These are phyloP conservation scores for Xestia ashworthii DNA, from an alignment of 2,888 invertebrate genomes.

Conservation along the genomic window DNA sequence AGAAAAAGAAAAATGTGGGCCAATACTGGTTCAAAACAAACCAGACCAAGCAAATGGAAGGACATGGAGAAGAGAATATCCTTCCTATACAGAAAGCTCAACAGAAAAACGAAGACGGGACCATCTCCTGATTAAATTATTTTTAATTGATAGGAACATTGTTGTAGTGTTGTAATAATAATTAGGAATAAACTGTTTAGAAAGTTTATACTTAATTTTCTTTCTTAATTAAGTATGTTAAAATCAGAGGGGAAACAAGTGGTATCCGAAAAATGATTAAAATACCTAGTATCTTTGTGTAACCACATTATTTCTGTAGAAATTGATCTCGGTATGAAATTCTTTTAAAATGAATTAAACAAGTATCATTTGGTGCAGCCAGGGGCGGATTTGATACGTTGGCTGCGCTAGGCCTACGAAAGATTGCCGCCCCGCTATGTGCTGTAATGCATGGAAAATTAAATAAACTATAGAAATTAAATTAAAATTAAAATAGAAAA, in stretches of 20 bases:
- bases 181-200: conserved; percentile 51
- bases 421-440: too few species aligned
- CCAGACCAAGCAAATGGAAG: conserved; percentile 95
- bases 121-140: conserved; percentile 79
- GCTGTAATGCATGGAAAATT: too few species aligned
- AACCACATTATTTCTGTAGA: neutral
- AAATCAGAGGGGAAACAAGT: neutral
- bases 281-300: neutral
- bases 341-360: neutral
- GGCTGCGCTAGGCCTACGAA: too few species aligned
- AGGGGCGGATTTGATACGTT: too few species aligned
- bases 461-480: too few species aligned
- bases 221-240: neutral
- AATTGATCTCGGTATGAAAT: neutral
- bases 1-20: conserved; percentile 93
- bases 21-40: conserved; percentile 90
- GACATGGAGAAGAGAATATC: conserved; percentile 93
- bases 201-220: neutral
- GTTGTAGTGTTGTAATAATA: conserved; percentile 48
- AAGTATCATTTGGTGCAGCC: neutral
- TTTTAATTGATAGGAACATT: conserved; percentile 38
- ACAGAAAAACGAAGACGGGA: conserved; percentile 95
- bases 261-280: neutral
- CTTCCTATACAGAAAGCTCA: conserved; percentile 94
- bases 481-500: too few species aligned